Base-by-base conservation (phyloP, 2,888 invertebrate species). In the Drosophila atroscutellata region DNA sequence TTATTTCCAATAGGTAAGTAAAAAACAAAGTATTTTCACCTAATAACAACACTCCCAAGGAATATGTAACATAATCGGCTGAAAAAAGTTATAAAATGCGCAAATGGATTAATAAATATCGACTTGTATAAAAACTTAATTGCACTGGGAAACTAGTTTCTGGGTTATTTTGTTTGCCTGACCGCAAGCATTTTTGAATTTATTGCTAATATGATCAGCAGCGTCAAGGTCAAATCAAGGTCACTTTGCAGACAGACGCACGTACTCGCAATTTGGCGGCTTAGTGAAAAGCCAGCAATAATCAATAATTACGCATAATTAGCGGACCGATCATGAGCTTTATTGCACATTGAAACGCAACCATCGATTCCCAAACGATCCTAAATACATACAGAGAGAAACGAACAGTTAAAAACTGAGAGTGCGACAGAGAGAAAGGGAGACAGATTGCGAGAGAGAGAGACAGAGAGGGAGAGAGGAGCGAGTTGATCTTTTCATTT, bases 211-310 rank as follows among this genome's bases (percentile, higher is more conserved):
- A 28, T 49, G 65, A 30, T 63, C 32, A 30, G 42, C 67, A 45
- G 20, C 51, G 8, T 20, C 57, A 50, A 26, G 50, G 50, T 28
- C 32, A 42, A 42, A 66, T 86, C 86, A 88, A 84, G 86, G 83
- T 85, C 86, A 64, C 30, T 39, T 54, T 66, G 63, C 72, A 75
- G 90, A 80, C 86, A 75, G 90, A 80, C 86, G 85, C 92, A 91
- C 91, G 91, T 91, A 87, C 80, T 63, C 77, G 81, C 90, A 91
- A 91, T 91, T 91, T 91, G 74, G 74, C 75, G 83, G 72, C 76
- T 83, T 85, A 83, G 88, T 84, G 86, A 85, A 77, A 84, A 80
- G 72, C 83, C 72, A 65, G 69, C 66, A 88, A 85, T 80, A 83
- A 83, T 88, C 88, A 75, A 80, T 88, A 84, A 84, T 84, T 88